These are phyloP conservation scores for Masnerella sp. DNA, from an alignment of 2,888 invertebrate species.

Conservation along the genomic window DNA sequence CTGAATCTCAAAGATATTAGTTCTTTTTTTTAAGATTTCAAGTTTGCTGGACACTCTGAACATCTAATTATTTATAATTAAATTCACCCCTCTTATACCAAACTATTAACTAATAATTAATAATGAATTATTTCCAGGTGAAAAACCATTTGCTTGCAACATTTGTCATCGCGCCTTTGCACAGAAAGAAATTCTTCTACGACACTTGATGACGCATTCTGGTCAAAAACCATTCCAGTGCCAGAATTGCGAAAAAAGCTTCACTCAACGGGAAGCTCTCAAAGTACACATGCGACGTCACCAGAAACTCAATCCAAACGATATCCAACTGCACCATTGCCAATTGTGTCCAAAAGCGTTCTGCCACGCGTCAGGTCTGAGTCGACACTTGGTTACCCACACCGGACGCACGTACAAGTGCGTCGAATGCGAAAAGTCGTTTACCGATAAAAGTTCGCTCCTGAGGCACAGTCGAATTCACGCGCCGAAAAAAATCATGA, in stretches of 20 bases:
- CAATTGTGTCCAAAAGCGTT: constrained; percentile 83
- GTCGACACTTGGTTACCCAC: constrained; percentile 83
- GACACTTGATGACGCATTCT: constrained; percentile 76
- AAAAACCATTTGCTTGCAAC: constrained; percentile 76
- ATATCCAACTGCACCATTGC: constrained; percentile 83
- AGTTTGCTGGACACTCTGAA: too few species aligned
- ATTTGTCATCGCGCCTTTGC: constrained; percentile 83
- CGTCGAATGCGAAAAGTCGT: constrained; percentile 82
- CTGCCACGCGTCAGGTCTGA: constrained; percentile 82
- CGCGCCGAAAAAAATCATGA: constrained; percentile 71
- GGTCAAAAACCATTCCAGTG: constrained; percentile 84
- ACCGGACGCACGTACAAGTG: constrained; percentile 83
- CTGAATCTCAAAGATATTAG: too few species aligned
- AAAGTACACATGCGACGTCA: constrained; percentile 82
- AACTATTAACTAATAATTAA: too few species aligned
- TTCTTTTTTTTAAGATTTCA: too few species aligned
- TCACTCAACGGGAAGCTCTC: constrained; percentile 85
- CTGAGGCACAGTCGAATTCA: constrained; percentile 80
- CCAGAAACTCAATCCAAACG: constrained; percentile 79
- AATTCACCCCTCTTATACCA: too few species aligned
- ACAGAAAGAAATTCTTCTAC: constrained; percentile 84
- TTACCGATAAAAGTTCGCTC: constrained; percentile 86
- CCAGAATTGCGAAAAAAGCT: constrained; percentile 82
- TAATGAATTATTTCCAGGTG: constrained; percentile 64
- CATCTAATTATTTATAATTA: too few species aligned